Conservation (phyloP, 2,888 invertebrate species). For the Brenthis daphne region DNA sequence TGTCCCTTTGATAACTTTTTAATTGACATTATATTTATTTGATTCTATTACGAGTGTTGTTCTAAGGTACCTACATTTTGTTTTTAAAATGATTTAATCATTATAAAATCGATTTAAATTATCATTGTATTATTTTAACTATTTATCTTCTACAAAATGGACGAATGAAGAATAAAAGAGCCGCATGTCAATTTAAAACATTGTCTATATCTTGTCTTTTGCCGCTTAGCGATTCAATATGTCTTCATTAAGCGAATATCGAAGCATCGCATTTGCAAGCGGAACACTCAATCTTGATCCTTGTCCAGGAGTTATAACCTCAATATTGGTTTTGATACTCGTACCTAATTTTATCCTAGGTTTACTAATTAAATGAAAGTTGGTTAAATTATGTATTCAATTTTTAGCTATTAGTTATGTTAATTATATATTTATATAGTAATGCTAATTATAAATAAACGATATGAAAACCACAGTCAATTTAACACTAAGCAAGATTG, state of each 20-base stretch:
- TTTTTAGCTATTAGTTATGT: not conserved
- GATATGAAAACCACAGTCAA: not conserved
- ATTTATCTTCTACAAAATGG: constrained; percentile 32
- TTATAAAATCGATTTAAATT: not conserved
- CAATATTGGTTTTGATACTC: constrained; percentile 56
- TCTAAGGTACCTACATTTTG: not conserved
- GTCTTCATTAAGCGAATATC: constrained; percentile 81
- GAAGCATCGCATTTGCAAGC: constrained; percentile 72
- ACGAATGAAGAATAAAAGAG: constrained; percentile 52
- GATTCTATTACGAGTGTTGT: not conserved
- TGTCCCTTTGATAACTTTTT: constrained; percentile 28
- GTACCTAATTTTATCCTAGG: constrained; percentile 39
- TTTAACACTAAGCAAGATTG: constrained; percentile 27
- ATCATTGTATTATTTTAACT: constrained; percentile 18
- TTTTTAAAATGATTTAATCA: not conserved
- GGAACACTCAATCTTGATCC: constrained; percentile 77
- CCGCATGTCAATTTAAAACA: constrained; percentile 77
- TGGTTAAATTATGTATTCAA: not conserved
- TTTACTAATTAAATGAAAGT: constrained; percentile 35
- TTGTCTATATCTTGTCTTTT: constrained; percentile 74
- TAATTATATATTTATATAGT: no score
- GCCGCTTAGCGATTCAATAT: constrained; percentile 80
- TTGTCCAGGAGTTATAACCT: constrained; percentile 67
- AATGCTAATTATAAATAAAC: not conserved
- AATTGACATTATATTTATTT: constrained; percentile 23